Evolutionary conservation across 53 echinoderm and acorn worm species (phyloP).

Genomic region (Apostichopus leukothele): DNA sequence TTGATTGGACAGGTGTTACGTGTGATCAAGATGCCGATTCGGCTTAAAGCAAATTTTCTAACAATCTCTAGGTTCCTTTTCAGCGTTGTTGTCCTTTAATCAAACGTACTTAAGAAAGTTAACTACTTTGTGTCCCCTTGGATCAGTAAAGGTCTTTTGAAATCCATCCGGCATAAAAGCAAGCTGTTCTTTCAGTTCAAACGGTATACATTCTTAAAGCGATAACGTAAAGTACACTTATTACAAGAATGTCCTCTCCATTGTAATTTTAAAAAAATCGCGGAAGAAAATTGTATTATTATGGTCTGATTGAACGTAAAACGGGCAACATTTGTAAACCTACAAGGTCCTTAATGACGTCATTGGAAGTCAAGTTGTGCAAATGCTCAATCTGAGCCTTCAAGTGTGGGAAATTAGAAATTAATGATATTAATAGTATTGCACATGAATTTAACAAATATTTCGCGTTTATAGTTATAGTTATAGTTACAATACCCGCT

Average conservation of each 20-base stretch:
- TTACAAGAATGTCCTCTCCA: slow-evolving; percentile 9
- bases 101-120: not conserved
- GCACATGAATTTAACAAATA: no score
- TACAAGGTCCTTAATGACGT: not conserved
- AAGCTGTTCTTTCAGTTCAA: slow-evolving; percentile 13
- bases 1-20: no score
- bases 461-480: no score
- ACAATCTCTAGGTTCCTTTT: not conserved
- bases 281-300: slow-evolving; percentile 22
- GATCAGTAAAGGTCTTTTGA: not conserved
- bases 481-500: no score
- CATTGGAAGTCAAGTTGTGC: not conserved
- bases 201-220: not conserved
- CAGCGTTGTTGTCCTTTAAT: no score
- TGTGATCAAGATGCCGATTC: not conserved
- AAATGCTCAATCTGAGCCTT: no score
- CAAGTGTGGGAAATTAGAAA: no score
- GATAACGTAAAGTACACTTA: not conserved
- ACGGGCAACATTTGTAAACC: not conserved
- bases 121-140: slow-evolving; percentile 9
- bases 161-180: slow-evolving; percentile 13
- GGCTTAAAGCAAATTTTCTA: not conserved
- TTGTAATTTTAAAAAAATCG: slow-evolving; percentile 9
- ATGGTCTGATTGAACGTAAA: slow-evolving; percentile 16
- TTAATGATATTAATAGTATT: no score